Base-by-base conservation (phyloP, 2,797 vertebrate species). In the Brachyrhaphis roseni region DNA sequence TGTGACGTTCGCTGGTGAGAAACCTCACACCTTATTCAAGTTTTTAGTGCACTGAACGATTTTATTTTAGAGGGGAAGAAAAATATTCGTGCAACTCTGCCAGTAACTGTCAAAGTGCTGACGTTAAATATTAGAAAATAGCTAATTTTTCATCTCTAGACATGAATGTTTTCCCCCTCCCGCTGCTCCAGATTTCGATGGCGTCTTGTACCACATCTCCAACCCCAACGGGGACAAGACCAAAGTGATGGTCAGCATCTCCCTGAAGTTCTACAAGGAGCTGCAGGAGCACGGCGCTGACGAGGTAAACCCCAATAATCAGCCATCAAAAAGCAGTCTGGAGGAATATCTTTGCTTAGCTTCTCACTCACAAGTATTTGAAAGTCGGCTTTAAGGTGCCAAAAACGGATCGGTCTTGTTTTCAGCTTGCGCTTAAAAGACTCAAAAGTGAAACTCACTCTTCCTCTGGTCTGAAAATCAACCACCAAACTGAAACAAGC, bases 221-320 rank as follows among this genome's bases (percentile, higher is more conserved):
- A 99, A 99, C 91, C 98, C 98, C 74, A 97, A 97, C 82, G 97
- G 97, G 90, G 98, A 99, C 84, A 99, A 99, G 96, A 97, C 97
- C 86, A 99, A 99, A 96, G 93, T 99, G 90, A 99, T 99, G 98
- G 96, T 99, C 96, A 99, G 98, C 96, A 99, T 99, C 95, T 97
- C 98, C 86, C 96, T 99, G 89, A 99, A 99, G 96, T 99, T 99
- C 96, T 99, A 98, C 96, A 98, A 99, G 90, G 98, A 99, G 90
- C 98, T 99, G 82, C 97, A 99, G 93, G 98, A 98, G 86, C 98
- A 99, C 0, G 98, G 98, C 10, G 97, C 98, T 45, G 97, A 99
- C 0, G 98, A 99, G 97, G 98, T 99, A 90, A 84, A 0, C 71
- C 51, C 12, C 46, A 15, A 12, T 16, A n/a, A 71, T 71, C 68